These are phyloP conservation scores for Pseudomyrmex flavicornis DNA, from an alignment of 1,140 invertebrate genomes.

Conservation along the genomic window DNA sequence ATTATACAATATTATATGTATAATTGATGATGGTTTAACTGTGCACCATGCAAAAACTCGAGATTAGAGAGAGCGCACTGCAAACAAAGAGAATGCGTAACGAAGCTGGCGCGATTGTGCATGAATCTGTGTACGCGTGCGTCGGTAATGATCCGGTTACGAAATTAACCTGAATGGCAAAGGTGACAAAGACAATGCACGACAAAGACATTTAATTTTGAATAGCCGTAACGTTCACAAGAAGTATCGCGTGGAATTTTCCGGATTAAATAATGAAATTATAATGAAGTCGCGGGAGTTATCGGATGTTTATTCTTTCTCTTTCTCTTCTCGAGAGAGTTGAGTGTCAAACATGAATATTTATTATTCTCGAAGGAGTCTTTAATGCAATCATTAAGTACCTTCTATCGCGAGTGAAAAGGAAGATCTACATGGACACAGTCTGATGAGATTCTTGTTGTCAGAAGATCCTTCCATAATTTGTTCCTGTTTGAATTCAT, in stretches of 20 bases:
- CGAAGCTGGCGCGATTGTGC: constrained; percentile 20
- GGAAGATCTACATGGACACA: not conserved
- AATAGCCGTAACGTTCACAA: not conserved
- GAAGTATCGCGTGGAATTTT: not conserved
- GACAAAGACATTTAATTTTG: not conserved
- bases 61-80: too few species aligned
- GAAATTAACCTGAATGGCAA: constrained; percentile 41
- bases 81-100: not conserved
- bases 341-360: constrained; percentile 29
- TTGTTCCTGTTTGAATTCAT: not conserved
- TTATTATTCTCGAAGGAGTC: not conserved
- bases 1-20: too few species aligned
- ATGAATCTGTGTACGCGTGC: constrained; percentile 26
- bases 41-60: too few species aligned
- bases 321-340: not conserved
- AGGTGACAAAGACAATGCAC: constrained; percentile 11
- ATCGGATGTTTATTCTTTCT: constrained; percentile 10
- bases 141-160: constrained; percentile 48
- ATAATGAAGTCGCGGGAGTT: constrained; percentile 6
- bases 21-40: too few species aligned
- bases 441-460: not conserved
- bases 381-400: constrained; percentile 4
- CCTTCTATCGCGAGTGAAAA: not conserved
- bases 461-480: not conserved
- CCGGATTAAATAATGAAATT: constrained; percentile 24